Conservation (phyloP, 2,113 vertebrate species). For the Burhinus bistriatus region DNA sequence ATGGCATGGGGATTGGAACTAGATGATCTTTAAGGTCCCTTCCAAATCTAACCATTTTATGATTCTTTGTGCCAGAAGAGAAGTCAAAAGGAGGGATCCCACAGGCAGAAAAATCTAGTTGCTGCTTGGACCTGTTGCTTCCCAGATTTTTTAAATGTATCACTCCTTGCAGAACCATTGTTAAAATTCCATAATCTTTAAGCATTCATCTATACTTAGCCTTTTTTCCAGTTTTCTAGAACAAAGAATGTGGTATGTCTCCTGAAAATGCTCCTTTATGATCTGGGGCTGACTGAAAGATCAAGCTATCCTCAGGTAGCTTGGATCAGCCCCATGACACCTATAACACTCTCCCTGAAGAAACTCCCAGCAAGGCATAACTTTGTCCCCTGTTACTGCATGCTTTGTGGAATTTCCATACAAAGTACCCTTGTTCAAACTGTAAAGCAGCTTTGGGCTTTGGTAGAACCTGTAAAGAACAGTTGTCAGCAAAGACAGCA, state of each 20-base stretch:
- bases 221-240: background rate
- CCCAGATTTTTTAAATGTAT: background rate
- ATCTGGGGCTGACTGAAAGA: background rate
- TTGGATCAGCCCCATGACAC: background rate
- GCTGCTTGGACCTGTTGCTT: background rate
- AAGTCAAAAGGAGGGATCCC: background rate
- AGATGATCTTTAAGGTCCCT: too few species aligned
- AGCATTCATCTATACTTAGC: background rate
- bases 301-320: background rate
- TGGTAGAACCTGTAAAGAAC: constrained; percentile 7
- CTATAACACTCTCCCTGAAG: background rate
- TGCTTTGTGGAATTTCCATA: background rate
- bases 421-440: background rate
- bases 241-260: background rate
- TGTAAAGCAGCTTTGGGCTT: background rate
- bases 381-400: background rate
- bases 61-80: background rate
- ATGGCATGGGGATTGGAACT: too few species aligned
- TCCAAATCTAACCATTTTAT: too few species aligned
- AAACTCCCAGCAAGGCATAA: background rate
- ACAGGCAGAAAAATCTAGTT: background rate
- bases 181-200: background rate
- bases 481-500: background rate
- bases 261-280: background rate
- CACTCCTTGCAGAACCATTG: background rate